Percentiles rank a stretch among this genome's conserved stretches.
These are phyloP conservation scores for Lycaon pictus DNA, from an alignment of 2,113 vertebrate species.

Conservation along the genomic window DNA sequence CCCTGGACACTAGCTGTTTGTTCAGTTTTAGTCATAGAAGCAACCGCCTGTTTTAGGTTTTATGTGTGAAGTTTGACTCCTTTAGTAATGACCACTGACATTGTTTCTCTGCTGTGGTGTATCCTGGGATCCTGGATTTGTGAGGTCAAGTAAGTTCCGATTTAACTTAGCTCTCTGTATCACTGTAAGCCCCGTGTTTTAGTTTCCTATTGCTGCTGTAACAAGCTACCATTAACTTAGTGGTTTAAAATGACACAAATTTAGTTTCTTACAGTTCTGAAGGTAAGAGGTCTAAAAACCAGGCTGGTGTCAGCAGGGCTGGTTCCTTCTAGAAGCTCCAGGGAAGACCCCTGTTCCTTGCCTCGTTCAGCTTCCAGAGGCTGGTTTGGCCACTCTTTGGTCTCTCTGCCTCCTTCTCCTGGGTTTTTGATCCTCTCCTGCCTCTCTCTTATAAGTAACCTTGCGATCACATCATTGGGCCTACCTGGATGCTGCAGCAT, in stretches of 20 bases:
- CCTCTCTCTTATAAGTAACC: background rate
- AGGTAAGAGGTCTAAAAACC: background rate
- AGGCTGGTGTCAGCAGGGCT: background rate
- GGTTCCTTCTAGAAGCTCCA: background rate
- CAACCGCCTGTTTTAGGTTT: background rate
- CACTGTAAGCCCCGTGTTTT: background rate
- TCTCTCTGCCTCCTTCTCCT: background rate
- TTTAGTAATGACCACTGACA: background rate
- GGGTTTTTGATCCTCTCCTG: background rate
- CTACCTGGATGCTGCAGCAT: background rate
- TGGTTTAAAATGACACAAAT: background rate
- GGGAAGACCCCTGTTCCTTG: background rate
- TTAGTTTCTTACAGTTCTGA: background rate
- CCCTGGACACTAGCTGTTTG: too few species aligned
- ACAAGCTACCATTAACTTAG: background rate
- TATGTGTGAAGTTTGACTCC: background rate
- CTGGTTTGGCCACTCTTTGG: background rate
- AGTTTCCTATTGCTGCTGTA: background rate
- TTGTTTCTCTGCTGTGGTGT: background rate
- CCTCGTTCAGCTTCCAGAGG: background rate
- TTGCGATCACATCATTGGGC: background rate
- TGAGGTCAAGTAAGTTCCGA: background rate
- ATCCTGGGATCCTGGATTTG: background rate
- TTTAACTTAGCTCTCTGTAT: background rate
- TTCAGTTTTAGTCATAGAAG: background rate